These are phyloP conservation scores for Scortum barcoo DNA, from an alignment of 2,113 vertebrate genomes.

Conservation along the genomic window DNA sequence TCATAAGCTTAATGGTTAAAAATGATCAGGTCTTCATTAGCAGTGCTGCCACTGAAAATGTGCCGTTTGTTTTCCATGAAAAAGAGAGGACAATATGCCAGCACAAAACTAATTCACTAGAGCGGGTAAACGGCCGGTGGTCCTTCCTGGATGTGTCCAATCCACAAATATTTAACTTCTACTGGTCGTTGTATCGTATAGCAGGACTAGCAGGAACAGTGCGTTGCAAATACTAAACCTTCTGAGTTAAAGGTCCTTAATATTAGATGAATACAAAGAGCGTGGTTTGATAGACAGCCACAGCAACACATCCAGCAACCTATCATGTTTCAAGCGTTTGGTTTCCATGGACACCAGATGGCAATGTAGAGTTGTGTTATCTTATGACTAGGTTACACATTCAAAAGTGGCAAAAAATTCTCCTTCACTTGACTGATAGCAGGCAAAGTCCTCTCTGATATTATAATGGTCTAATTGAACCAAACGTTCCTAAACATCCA, in stretches of 20 bases:
- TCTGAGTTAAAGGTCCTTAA: slow-evolving; percentile 74
- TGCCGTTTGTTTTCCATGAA: slow-evolving; percentile 54
- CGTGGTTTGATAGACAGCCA: slow-evolving; percentile 70
- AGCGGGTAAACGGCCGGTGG: slow-evolving; percentile 57
- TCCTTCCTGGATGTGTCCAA: slow-evolving; percentile 61
- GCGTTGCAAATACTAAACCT: slow-evolving; percentile 66
- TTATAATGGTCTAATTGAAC: slow-evolving; percentile 41
- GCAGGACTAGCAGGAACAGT: slow-evolving; percentile 71
- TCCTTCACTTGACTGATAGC: slow-evolving; percentile 66
- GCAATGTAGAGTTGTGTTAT: slow-evolving; percentile 56
- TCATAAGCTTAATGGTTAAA: slow-evolving; percentile 43
- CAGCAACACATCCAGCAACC: slow-evolving; percentile 66
- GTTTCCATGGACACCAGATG: slow-evolving; percentile 73
- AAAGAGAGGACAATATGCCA: slow-evolving; percentile 40
- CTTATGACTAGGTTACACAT: slow-evolving; percentile 67
- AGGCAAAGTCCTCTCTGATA: slow-evolving; percentile 53
- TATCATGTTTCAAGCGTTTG: slow-evolving; percentile 72
- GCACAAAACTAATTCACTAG: slow-evolving; percentile 62
- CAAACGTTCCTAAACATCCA: slow-evolving; percentile 61
- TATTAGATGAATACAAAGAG: slow-evolving; percentile 79
- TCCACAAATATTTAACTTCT: slow-evolving; percentile 59
- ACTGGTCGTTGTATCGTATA: slow-evolving; percentile 54
- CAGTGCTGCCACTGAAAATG: slow-evolving; percentile 60
- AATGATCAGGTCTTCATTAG: slow-evolving; percentile 62
- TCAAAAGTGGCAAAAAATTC: slow-evolving; percentile 52